Percentiles rank a stretch among this genome's conserved stretches.
Conservation (phyloP, 2,797 vertebrate genomes). For the Dallia pectoralis region DNA sequence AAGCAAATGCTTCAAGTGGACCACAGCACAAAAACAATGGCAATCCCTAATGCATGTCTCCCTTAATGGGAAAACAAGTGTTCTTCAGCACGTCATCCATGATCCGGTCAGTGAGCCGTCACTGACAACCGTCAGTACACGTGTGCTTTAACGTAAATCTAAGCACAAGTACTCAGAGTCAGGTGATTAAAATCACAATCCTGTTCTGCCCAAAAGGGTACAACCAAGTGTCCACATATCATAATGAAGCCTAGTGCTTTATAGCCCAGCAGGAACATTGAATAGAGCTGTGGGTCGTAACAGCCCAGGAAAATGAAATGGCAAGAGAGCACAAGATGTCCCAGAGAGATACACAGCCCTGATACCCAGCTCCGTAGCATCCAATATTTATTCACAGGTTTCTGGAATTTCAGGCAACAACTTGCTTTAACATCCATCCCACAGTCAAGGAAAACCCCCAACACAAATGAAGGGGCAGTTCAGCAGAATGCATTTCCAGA, state of each 20-base stretch:
- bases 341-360: background rate
- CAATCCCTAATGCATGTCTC: background rate
- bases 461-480: background rate
- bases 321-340: background rate
- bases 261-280: background rate
- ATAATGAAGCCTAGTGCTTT: background rate
- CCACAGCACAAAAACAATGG: background rate
- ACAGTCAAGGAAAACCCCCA: background rate
- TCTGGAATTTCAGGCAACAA: background rate
- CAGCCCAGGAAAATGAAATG: background rate
- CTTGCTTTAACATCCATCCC: background rate
- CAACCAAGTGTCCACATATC: background rate
- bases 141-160: background rate
- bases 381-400: background rate
- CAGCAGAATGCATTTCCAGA: background rate
- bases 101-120: slow-evolving; percentile 41
- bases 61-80: background rate
- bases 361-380: background rate
- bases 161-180: background rate
- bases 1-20: slow-evolving; percentile 1
- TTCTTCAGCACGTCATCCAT: slow-evolving; percentile 42
- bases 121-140: slow-evolving; percentile 3
- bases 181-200: background rate
- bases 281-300: background rate
- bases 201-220: background rate